Conservation (phyloP, 2,888 invertebrate species). For the Aphelenchoides bicaudatus region DNA sequence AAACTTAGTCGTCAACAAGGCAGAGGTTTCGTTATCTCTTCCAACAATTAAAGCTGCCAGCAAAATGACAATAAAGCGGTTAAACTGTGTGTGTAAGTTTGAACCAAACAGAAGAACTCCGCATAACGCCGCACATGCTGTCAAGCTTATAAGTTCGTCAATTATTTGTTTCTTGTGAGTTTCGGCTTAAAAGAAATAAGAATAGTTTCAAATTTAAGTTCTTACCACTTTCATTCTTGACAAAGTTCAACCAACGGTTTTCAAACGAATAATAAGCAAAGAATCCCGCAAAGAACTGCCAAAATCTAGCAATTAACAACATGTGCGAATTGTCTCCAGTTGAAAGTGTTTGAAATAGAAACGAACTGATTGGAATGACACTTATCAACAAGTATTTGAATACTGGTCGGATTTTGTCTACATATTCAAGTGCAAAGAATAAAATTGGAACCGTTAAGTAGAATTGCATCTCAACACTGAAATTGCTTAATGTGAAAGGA, state of each 20-base stretch:
- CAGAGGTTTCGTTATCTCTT: neutral
- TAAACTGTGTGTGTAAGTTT: too few relatives aligned
- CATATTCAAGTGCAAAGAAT: neutral
- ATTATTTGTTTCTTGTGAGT: too few relatives aligned
- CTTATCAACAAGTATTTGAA: neutral
- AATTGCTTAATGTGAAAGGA: too few relatives aligned
- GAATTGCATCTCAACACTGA: constrained; percentile 7
- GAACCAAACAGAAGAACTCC: too few relatives aligned
- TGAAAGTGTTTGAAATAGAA: neutral
- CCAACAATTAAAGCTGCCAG: constrained; percentile 1
- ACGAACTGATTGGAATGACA: neutral
- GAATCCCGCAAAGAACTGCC: constrained; percentile 12
- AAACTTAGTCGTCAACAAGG: neutral
- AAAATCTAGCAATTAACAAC: neutral
- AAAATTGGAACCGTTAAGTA: neutral
- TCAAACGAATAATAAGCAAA: neutral
- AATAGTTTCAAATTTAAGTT: too few relatives aligned
- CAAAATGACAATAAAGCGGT: neutral
- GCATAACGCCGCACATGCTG: too few relatives aligned
- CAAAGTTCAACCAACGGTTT: constrained; percentile 1
- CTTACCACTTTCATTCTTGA: neutral
- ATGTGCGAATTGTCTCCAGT: neutral
- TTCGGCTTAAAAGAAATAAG: too few relatives aligned
- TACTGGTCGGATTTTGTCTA: neutral
- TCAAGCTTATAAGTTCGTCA: too few relatives aligned